Conservation (phyloP, 2,113 vertebrate genomes). For the Podarcis muralis region DNA sequence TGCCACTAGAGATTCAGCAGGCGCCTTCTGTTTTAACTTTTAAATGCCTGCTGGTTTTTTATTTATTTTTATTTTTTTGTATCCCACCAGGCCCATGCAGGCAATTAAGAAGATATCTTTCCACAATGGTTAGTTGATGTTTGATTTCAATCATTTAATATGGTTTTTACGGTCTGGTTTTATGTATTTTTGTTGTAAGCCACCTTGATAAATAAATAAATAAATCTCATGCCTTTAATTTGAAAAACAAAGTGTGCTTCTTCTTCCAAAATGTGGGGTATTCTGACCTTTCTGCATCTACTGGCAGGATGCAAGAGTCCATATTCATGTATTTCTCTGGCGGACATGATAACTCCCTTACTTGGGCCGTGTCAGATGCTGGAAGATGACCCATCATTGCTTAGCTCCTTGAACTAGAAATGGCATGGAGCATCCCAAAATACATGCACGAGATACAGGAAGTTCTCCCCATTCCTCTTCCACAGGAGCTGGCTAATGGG, state of each 20-base stretch:
- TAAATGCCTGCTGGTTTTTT: too few relatives aligned
- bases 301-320: background rate
- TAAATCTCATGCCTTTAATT: too few relatives aligned
- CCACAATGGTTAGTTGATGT: too few relatives aligned
- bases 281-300: background rate
- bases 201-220: too few relatives aligned
- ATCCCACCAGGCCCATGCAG: too few relatives aligned
- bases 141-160: too few relatives aligned
- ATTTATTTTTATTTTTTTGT: too few relatives aligned
- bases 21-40: too few relatives aligned
- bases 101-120: too few relatives aligned
- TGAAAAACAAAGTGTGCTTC: background rate
- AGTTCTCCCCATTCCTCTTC: conserved; percentile 39
- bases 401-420: conserved; percentile 1
- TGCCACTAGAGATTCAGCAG: too few relatives aligned
- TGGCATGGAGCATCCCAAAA: conserved; percentile 41
- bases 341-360: background rate
- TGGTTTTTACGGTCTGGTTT: too few relatives aligned
- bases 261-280: background rate
- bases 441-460: conserved; percentile 42
- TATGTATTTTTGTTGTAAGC: too few relatives aligned
- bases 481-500: conserved; percentile 52
- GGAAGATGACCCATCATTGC: background rate
- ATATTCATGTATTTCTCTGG: background rate
- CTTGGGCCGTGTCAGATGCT: background rate